These are phyloP conservation scores for Notechis scutatus DNA, from an alignment of 2,113 vertebrate genomes.

Conservation along the genomic window DNA sequence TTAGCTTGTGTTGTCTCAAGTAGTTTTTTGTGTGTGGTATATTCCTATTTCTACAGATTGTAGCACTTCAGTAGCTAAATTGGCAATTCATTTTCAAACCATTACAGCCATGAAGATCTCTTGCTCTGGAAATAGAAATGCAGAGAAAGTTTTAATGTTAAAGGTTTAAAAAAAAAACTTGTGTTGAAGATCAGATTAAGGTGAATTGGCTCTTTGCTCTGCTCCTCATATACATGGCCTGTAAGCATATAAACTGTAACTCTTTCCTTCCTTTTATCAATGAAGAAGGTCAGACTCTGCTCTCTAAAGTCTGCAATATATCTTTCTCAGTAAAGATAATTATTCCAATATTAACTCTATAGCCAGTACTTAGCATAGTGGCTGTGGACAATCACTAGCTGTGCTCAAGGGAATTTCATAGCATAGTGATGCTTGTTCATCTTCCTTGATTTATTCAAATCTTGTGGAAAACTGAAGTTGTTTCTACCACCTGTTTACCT, in stretches of 20 bases:
- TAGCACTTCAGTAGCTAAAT: background rate
- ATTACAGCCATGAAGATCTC: background rate
- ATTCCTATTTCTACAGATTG: background rate
- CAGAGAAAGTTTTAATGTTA: background rate
- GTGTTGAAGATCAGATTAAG: background rate
- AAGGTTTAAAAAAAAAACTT: background rate
- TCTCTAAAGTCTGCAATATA: background rate
- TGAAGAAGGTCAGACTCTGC: background rate
- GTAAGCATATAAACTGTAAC: background rate
- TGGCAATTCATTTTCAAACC: background rate
- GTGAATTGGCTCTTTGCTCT: background rate
- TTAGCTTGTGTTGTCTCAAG: background rate
- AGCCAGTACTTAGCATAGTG: background rate
- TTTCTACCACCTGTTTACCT: background rate
- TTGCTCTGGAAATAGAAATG: background rate
- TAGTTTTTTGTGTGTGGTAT: background rate
- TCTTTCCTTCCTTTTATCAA: background rate
- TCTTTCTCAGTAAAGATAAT: background rate
- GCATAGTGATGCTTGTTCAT: background rate
- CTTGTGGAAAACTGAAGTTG: background rate
- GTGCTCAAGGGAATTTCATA: background rate
- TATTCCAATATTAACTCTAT: background rate
- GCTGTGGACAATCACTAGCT: background rate
- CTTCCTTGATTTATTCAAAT: background rate
- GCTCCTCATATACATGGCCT: background rate